Conservation (phyloP, 1,140 invertebrate genomes). For the Potamilus streckersoni region DNA sequence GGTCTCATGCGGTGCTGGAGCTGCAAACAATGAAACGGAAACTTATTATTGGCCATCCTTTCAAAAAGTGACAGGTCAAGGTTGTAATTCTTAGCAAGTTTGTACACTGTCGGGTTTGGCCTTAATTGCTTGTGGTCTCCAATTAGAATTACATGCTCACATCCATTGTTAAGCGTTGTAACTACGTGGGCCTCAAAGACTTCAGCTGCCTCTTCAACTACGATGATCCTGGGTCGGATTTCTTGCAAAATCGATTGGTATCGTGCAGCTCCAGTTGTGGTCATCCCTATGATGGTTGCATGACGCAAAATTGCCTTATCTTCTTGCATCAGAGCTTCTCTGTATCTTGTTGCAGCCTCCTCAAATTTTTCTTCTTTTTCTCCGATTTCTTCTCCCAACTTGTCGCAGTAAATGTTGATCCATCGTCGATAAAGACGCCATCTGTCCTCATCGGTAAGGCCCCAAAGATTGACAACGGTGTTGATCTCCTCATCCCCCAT, state of each 20-base stretch:
- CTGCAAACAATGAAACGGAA: conserved; percentile 58
- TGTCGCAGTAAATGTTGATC: conserved; percentile 43
- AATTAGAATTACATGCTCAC: conserved; percentile 79
- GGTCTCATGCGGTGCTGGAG: conserved; percentile 48
- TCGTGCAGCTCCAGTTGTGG: conserved; percentile 63
- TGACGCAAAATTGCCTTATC: conserved; percentile 58
- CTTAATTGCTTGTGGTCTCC: conserved; percentile 68
- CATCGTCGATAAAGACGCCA: conserved; percentile 65
- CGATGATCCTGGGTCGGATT: conserved; percentile 54
- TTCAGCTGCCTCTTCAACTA: conserved; percentile 66
- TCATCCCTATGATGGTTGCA: conserved; percentile 64
- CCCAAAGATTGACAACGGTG: conserved; percentile 48
- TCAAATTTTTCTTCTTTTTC: conserved; percentile 40
- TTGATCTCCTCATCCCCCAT: conserved; percentile 41
- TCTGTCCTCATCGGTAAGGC: conserved; percentile 46
- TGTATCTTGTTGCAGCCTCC: conserved; percentile 30
- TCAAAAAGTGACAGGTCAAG: conserved; percentile 68
- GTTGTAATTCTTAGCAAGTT: conserved; percentile 61
- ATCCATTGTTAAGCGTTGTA: conserved; percentile 72
- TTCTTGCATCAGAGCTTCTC: conserved; percentile 48
- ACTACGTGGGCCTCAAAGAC: conserved; percentile 62
- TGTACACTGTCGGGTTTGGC: conserved; percentile 65
- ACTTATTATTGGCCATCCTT: conserved; percentile 60
- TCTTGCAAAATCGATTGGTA: conserved; percentile 49
- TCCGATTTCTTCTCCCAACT: conserved; percentile 33